Percentiles rank a stretch among this genome's conserved stretches.
These are phyloP conservation scores for Pipistrellus nathusii DNA, from an alignment of 2,797 vertebrate genomes.

Conservation along the genomic window DNA sequence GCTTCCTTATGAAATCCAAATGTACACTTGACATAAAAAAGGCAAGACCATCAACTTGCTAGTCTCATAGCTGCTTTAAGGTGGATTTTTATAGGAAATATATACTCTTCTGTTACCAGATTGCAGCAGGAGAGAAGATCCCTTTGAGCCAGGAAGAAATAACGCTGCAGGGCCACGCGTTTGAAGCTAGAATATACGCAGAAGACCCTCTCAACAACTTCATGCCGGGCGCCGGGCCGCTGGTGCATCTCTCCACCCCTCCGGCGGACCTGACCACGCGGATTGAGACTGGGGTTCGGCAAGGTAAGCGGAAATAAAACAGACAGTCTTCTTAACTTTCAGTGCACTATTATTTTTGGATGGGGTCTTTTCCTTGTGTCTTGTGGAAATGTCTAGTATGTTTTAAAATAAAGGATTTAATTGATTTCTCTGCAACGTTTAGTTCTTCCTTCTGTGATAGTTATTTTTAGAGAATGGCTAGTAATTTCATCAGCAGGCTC, in stretches of 20 bases:
- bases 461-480: conserved; percentile 22
- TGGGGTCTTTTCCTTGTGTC: background rate
- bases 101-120: conserved; percentile 84
- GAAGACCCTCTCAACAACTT: conserved; percentile 97
- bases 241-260: conserved; percentile 95
- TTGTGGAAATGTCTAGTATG: background rate
- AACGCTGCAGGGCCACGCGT: conserved; percentile 93
- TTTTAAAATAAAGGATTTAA: conserved; percentile 36
- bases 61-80: background rate
- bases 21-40: background rate
- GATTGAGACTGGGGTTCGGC: conserved; percentile 97
- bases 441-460: conserved; percentile 13
- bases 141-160: conserved; percentile 96
- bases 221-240: conserved; percentile 94
- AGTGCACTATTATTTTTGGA: background rate
- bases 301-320: conserved; percentile 88
- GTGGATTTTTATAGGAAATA: conserved; percentile 36
- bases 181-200: conserved; percentile 98
- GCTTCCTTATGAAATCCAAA: background rate
- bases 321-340: background rate
- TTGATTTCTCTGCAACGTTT: conserved; percentile 7
- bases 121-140: conserved; percentile 96
- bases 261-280: conserved; percentile 90
- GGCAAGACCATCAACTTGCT: background rate
- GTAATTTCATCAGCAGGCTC: background rate